These are phyloP conservation scores for Heliconius erato DNA, from an alignment of 2,888 invertebrate species.

Conservation along the genomic window DNA sequence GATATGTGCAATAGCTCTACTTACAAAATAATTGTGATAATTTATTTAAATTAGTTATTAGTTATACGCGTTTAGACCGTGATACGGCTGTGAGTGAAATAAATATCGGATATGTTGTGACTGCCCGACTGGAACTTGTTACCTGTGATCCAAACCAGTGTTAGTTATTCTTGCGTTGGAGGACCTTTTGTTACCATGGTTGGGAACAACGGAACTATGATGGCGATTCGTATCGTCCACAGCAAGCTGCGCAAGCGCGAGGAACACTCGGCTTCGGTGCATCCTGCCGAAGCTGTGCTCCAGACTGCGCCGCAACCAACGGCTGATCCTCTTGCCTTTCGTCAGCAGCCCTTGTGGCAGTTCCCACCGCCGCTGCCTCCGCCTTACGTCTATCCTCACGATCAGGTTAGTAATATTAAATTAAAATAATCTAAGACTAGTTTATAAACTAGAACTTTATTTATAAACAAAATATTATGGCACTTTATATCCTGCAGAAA, in stretches of 20 bases:
- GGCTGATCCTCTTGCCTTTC: conserved; percentile 87
- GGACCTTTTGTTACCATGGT: conserved; percentile 88
- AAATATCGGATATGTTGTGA: conserved; percentile 80
- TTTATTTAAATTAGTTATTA: conserved; percentile 84
- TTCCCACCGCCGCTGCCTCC: conserved; percentile 93
- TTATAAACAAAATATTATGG: conserved; percentile 3
- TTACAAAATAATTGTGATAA: conserved; percentile 83
- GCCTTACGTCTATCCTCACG: conserved; percentile 91
- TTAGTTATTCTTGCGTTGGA: conserved; percentile 80
- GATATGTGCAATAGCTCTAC: conserved; percentile 85
- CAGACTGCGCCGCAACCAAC: conserved; percentile 83
- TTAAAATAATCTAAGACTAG: background rate
- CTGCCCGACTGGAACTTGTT: conserved; percentile 84
- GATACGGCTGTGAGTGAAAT: conserved; percentile 85
- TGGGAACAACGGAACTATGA: conserved; percentile 94
- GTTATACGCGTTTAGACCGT: conserved; percentile 76
- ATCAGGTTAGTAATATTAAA: conserved; percentile 88
- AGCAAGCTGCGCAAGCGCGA: conserved; percentile 95
- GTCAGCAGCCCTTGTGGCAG: conserved; percentile 92
- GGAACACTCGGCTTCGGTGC: conserved; percentile 90
- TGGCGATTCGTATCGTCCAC: conserved; percentile 96
- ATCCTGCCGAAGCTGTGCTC: conserved; percentile 89
- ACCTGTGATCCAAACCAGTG: conserved; percentile 83
- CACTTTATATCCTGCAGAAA: background rate
- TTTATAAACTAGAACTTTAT: background rate